Base-by-base conservation (phyloP, 2,797 vertebrate genomes). In the Cynopterus sphinx region DNA sequence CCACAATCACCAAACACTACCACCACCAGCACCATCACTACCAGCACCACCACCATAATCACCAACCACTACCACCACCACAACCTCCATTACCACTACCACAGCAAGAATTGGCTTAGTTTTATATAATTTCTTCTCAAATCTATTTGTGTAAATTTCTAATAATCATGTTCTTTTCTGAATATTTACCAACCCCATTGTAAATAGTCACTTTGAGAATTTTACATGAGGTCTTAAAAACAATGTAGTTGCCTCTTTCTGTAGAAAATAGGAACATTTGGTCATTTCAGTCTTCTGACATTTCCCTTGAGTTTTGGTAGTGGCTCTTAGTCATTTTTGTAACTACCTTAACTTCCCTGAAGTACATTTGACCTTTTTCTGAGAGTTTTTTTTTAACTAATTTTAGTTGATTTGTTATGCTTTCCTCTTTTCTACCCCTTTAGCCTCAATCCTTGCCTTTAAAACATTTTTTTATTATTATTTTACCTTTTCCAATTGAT, bases 191-290 rank as follows among this genome's bases (percentile, higher is more conserved):
- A 57, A 10, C 7, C 3, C 13, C 5, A 31, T 84, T 91, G 83
- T 55, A 79, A 90, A 55, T 49, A 43, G 33, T 78, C 74, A 71
- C 31, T 86, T 75, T 73, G 77, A 84, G 33, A 57, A 73, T 43
- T 87, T 92, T 90, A 36, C 15, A 28, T 28, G 74, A 91, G 13
- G 31, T 70, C 94, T 96, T 63, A 53, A 49, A 57, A 63, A 75
- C 21, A 39, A 51, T 57, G 15, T 43, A 22, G 55, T 81, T 61
- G 28, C 36, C 55, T 94, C 5, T 59, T 41, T 83, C 36, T 57
- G 10, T 28, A 91, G 39, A 90, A 87, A 92, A 70, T n/a, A 61
- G n/a, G 61, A 65, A 63, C 49, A 24, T 59, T 39, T 74, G 43
- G 28, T 92, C 57, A 63, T 70, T 78, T 68, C 79, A 46, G n/a